A percentile compares a stretch with the other conserved stretches of the same genome.
Evolutionary conservation across 2,797 vertebrate species (phyloP).

Genomic region (Sebastolobus alascanus): DNA sequence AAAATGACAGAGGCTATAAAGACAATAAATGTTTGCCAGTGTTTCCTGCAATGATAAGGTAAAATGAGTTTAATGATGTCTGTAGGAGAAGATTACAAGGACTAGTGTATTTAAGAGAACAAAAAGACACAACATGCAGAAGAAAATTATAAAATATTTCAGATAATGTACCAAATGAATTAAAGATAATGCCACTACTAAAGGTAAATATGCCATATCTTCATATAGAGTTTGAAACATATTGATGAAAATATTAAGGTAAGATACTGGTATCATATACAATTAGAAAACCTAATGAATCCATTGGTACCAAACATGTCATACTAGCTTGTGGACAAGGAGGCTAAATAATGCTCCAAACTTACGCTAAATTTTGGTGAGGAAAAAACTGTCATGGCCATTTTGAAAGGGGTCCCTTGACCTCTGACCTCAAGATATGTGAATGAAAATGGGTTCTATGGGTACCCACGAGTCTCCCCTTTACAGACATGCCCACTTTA

Average conservation of each 20-base stretch:
- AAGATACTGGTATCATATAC: too few species aligned
- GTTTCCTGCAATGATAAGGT: constrained; percentile 2
- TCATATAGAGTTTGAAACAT: not conserved
- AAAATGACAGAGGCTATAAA: constrained; percentile 32
- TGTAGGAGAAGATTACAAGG: constrained; percentile 28
- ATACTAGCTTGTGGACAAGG: too few species aligned
- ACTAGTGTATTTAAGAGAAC: not conserved
- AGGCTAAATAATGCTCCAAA: too few species aligned
- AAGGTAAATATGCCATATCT: not conserved
- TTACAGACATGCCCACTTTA: too few species aligned
- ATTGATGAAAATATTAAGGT: not conserved
- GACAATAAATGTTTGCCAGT: constrained; percentile 8
- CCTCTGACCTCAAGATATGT: too few species aligned
- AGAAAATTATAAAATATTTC: not conserved
- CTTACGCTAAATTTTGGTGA: too few species aligned
- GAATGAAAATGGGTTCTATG: too few species aligned
- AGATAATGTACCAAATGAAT: not conserved
- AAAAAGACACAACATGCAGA: not conserved
- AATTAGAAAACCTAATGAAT: too few species aligned
- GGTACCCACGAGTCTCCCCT: too few species aligned
- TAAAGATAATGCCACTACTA: not conserved
- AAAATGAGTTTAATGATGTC: constrained; percentile 24
- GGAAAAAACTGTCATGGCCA: too few species aligned
- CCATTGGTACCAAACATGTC: too few species aligned
- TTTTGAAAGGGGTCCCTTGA: too few species aligned